Base-by-base conservation (phyloP, 2,113 vertebrate species). In the Crotophaga sulcirostris region DNA sequence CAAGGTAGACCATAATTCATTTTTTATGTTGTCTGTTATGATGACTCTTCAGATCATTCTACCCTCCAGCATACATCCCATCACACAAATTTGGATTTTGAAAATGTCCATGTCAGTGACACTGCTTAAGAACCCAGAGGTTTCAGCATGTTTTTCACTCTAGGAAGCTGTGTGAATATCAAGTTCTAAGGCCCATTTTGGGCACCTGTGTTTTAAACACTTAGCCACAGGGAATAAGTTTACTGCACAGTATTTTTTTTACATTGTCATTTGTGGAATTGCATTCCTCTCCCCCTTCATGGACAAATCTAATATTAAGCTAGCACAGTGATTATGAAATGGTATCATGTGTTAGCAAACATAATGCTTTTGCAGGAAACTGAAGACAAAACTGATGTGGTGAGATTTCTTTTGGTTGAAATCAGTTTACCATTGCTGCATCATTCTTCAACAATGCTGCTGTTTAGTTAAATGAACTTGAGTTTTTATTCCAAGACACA, bases 261-360 rank as follows among this genome's bases (percentile, higher is more conserved):
- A 29, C 0, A 1, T 23, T 8, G 6, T 34, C 14, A 13, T 3
- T 60, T 77, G 15, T 3, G 2, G 34, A 72, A 60, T 6, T 56
- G 10, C 11, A 56, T 89, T 81, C 54, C 26, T 81, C 12, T 69
- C 47, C 24, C 6, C 10, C 28, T 60, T 63, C 47, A 40, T 56
- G 24, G 23, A 23, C 23, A 26, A 63, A 38, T 29, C 14, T 36
- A n/a, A 31, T 49, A 52, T 44, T 69, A 77, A 91, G 38, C 4
- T 58, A 81, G 25, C 16, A 38, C 6, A 33, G 18, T 59, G 87
- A 36, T 28, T 92, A 28, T 49, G 47, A 72, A 92, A 72, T 21
- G 3, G 31, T n/a, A 51, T 58, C 28, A 33, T 9, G 3, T 77
- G 24, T 23, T 66, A 66, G 28, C 23, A 89, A 64, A 36, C 13